A percentile compares a stretch with the other conserved stretches of the same genome.
Evolutionary conservation across 2,888 invertebrate species (phyloP).

Genomic region (Horisme vitalbata): DNA sequence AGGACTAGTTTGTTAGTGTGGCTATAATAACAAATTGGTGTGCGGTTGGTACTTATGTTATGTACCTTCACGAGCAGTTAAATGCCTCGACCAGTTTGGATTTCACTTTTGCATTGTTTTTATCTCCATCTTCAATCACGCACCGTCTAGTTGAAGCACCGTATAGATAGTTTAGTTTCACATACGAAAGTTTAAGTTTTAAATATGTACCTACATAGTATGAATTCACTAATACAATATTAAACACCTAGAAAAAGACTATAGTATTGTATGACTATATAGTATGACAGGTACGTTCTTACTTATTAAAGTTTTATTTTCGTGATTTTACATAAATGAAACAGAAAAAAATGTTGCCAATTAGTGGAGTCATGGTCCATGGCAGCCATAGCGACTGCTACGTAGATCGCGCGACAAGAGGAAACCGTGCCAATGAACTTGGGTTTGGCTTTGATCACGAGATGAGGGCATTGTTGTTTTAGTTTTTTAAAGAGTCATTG

Average conservation of each 20-base stretch:
- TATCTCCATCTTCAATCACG: constrained; percentile 16
- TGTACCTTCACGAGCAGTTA: not conserved
- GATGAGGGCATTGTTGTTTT: constrained; percentile 53
- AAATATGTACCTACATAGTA: too few species aligned
- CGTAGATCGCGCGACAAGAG: constrained; percentile 46
- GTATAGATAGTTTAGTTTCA: too few species aligned
- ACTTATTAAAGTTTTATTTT: too few species aligned
- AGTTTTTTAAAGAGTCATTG: constrained; percentile 51
- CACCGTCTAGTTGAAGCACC: too few species aligned
- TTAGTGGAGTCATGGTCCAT: constrained; percentile 57
- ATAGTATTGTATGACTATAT: too few species aligned
- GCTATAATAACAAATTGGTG: too few species aligned
- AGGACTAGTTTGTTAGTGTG: too few species aligned
- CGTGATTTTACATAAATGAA: constrained; percentile 26
- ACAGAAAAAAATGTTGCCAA: constrained; percentile 46
- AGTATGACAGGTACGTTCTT: too few species aligned
- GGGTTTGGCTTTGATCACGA: constrained; percentile 55
- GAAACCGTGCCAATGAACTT: constrained; percentile 75
- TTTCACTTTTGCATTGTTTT: constrained; percentile 24
- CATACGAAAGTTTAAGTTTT: too few species aligned
- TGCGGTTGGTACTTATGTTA: too few species aligned
- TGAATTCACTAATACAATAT: too few species aligned
- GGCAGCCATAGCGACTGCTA: constrained; percentile 54
- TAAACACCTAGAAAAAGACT: too few species aligned
- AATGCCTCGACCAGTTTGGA: constrained; percentile 13